Conservation (phyloP, 1,140 invertebrate species). For the Drosophila grimshawi region DNA sequence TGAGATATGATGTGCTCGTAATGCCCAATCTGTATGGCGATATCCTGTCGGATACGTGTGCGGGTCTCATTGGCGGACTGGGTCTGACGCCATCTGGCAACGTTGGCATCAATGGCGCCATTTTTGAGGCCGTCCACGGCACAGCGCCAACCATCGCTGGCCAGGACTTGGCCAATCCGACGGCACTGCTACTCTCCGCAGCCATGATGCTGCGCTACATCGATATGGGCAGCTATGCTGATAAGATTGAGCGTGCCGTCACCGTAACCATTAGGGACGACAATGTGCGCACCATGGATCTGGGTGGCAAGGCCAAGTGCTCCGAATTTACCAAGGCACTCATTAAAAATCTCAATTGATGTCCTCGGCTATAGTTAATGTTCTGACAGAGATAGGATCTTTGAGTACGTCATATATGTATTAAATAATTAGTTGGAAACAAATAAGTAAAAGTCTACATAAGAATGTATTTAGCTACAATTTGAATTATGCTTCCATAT, state of each 20-base stretch:
- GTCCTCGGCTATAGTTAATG: background rate
- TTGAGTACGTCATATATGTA: no score
- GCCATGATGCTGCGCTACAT: slow-evolving; percentile 99
- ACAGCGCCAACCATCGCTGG: slow-evolving; percentile 99
- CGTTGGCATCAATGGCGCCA: slow-evolving; percentile 97
- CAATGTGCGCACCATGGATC: slow-evolving; percentile 95
- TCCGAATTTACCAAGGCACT: slow-evolving; percentile 98
- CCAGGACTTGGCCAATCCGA: slow-evolving; percentile 99
- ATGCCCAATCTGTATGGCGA: slow-evolving; percentile 99
- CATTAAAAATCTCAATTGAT: slow-evolving; percentile 85
- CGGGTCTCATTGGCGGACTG: slow-evolving; percentile 98
- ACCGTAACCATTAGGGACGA: slow-evolving; percentile 95
- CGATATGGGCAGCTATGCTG: slow-evolving; percentile 92
- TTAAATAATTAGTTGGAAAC: no score
- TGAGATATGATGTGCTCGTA: slow-evolving; percentile 96
- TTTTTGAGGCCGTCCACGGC: slow-evolving; percentile 99
- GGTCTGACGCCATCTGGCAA: slow-evolving; percentile 99
- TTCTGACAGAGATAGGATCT: no score
- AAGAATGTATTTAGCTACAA: no score
- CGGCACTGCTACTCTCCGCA: slow-evolving; percentile 97
- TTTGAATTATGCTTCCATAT: no score
- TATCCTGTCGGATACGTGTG: slow-evolving; percentile 99
- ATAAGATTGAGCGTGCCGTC: slow-evolving; percentile 94
- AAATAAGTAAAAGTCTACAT: no score
- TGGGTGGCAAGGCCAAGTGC: slow-evolving; percentile 98